Percentiles rank a stretch among this genome's conserved stretches.
These are phyloP conservation scores for Cacatua alba DNA, from an alignment of 2,113 vertebrate genomes.

Conservation along the genomic window DNA sequence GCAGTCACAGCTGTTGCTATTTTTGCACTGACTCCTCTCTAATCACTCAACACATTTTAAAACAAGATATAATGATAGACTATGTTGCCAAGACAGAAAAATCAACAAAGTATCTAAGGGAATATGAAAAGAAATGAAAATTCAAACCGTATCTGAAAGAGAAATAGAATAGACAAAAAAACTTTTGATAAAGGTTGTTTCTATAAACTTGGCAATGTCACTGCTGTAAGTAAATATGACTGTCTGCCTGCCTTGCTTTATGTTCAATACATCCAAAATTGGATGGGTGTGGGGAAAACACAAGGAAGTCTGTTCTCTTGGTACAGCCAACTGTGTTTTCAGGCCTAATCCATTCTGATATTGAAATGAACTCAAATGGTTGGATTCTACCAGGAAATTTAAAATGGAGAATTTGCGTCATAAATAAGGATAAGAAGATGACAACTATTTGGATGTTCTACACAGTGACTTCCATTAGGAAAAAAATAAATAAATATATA, in stretches of 20 bases:
- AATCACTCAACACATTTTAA: slow-evolving; percentile 74
- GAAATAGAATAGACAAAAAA: slow-evolving; percentile 43
- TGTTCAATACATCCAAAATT: neutral
- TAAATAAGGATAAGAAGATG: slow-evolving; percentile 44
- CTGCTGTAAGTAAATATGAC: slow-evolving; percentile 36
- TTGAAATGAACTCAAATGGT: slow-evolving; percentile 43
- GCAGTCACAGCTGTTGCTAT: slow-evolving; percentile 46
- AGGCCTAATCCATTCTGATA: slow-evolving; percentile 54
- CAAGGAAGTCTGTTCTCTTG: slow-evolving; percentile 43
- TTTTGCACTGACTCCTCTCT: slow-evolving; percentile 63
- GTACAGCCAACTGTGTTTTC: slow-evolving; percentile 24
- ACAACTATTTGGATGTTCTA: slow-evolving; percentile 48
- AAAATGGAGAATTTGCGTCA: slow-evolving; percentile 54
- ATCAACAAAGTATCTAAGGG: slow-evolving; percentile 64
- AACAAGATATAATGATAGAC: slow-evolving; percentile 65
- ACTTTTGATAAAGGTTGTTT: slow-evolving; percentile 60
- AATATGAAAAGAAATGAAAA: slow-evolving; percentile 67
- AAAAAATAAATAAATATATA: neutral
- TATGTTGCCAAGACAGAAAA: slow-evolving; percentile 63
- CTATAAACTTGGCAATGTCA: slow-evolving; percentile 52
- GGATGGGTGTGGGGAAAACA: neutral
- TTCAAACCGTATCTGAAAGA: slow-evolving; percentile 57
- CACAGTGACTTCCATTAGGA: neutral
- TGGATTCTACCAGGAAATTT: slow-evolving; percentile 26
- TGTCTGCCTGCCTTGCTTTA: slow-evolving; percentile 42